Evolutionary conservation across 2,113 vertebrate species (phyloP).

Genomic region (Gracilinanus agilis): DNA sequence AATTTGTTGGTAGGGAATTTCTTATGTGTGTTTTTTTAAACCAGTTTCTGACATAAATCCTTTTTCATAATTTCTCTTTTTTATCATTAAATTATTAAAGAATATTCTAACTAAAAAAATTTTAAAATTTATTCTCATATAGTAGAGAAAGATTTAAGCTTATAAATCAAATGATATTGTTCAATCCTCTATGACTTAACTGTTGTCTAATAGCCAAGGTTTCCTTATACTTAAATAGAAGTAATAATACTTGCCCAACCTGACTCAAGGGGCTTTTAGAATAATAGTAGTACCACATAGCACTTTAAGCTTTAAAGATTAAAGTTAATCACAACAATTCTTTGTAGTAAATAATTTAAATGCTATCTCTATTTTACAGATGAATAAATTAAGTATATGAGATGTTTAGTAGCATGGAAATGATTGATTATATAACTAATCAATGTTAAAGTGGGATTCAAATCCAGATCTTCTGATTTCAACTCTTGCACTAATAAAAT

Average conservation of each 20-base stretch:
- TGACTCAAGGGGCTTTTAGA: background rate
- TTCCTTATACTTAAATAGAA: background rate
- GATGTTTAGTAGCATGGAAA: background rate
- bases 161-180: background rate
- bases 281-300: background rate
- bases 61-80: background rate
- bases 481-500: background rate
- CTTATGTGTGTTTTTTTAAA: background rate
- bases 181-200: background rate
- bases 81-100: background rate
- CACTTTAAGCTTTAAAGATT: background rate
- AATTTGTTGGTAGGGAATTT: background rate
- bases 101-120: background rate
- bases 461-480: accelerated
- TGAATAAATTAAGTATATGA: background rate
- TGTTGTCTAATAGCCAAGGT: background rate
- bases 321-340: background rate
- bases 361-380: background rate
- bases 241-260: background rate
- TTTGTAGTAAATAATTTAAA: background rate
- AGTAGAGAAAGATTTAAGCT: background rate
- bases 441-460: background rate
- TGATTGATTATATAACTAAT: background rate
- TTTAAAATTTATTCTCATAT: background rate
- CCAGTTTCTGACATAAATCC: background rate